Conservation (phyloP, 2,113 vertebrate genomes). For the Actinemys pallida region DNA sequence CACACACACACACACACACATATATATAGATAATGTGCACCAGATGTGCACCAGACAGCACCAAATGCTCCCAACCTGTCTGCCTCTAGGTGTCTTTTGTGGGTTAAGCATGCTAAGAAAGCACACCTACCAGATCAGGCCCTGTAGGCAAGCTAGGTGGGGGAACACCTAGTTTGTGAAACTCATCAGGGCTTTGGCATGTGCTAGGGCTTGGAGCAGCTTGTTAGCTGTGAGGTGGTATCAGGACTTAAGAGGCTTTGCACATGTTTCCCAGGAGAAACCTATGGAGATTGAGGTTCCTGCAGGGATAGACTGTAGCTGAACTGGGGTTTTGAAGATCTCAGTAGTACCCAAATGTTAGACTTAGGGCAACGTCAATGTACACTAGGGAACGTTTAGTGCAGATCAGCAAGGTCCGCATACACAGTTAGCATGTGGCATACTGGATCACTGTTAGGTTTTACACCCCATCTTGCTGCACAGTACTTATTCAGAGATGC, state of each 20-base stretch:
- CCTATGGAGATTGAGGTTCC: not conserved
- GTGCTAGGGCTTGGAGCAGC: not conserved
- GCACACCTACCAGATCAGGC: no score
- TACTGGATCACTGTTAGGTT: no score
- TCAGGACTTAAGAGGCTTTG: not conserved
- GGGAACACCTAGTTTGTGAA: not conserved
- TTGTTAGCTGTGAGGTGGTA: not conserved
- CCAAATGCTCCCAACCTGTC: no score
- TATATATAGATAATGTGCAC: no score
- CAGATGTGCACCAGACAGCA: no score
- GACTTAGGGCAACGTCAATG: not conserved
- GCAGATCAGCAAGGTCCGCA: no score
- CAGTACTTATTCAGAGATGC: not conserved
- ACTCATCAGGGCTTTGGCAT: not conserved
- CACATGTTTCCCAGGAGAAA: not conserved
- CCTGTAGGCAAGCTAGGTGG: not conserved
- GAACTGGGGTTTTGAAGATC: not conserved
- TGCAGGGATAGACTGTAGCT: not conserved
- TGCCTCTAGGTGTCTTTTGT: no score
- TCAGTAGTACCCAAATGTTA: not conserved
- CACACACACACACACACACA: no score
- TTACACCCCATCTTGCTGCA: not conserved
- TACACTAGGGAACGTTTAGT: no score
- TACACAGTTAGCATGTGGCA: no score
- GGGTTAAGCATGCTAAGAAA: no score